Evolutionary conservation across 2,797 vertebrate species (phyloP).

Genomic region (Acomys russatus): DNA sequence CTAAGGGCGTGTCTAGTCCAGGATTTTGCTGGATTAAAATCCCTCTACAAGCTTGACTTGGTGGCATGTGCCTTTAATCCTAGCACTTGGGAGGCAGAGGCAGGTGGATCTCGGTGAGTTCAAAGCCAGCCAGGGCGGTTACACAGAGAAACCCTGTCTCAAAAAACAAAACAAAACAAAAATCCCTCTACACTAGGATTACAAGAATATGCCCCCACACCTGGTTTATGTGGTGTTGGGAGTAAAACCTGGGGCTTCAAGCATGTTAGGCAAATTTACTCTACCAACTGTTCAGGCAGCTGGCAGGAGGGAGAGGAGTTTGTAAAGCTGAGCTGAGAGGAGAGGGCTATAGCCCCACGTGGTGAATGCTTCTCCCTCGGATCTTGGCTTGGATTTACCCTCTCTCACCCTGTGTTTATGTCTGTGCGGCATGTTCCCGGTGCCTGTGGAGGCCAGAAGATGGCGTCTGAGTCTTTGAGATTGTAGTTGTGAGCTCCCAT

Average conservation of each 20-base stretch:
- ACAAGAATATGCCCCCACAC: too few species aligned
- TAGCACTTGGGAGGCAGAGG: too few species aligned
- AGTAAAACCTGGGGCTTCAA: neutral
- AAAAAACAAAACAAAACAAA: too few species aligned
- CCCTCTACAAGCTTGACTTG: too few species aligned
- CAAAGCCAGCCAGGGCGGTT: too few species aligned
- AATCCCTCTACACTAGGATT: too few species aligned
- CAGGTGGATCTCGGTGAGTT: too few species aligned
- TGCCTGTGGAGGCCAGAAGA: neutral
- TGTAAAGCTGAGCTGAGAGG: neutral
- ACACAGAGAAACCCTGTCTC: too few species aligned
- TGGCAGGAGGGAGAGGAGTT: neutral
- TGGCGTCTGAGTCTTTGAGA: neutral
- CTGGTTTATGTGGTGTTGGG: neutral
- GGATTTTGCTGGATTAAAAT: too few species aligned
- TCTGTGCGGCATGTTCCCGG: neutral
- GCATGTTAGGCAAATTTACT: neutral
- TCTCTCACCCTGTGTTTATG: neutral
- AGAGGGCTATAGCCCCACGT: neutral
- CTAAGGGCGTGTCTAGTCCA: too few species aligned
- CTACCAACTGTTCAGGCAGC: neutral
- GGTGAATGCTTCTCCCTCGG: neutral
- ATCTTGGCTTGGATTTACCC: neutral
- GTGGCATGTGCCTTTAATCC: too few species aligned
- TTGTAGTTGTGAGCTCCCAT: neutral